Percentiles rank a stretch among this genome's conserved stretches.
These are phyloP conservation scores for Drosophila incognita DNA, from an alignment of 2,888 invertebrate genomes.

Conservation along the genomic window DNA sequence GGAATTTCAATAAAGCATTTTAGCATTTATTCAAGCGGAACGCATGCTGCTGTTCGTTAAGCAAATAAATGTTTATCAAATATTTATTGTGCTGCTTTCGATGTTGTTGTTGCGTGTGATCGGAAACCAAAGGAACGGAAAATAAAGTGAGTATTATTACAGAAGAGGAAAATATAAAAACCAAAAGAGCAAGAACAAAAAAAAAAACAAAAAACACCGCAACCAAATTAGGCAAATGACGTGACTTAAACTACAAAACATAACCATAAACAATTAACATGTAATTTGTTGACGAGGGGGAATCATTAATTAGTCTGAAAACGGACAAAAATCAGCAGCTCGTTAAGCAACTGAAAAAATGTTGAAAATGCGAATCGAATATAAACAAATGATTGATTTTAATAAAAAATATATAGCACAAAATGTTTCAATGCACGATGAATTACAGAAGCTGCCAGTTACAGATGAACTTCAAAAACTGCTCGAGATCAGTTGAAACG, in stretches of 20 bases:
- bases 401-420: slow-evolving; percentile 27
- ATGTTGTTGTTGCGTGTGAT: slow-evolving; percentile 47
- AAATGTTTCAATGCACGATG: slow-evolving; percentile 48
- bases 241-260: slow-evolving; percentile 64
- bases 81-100: slow-evolving; percentile 80
- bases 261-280: slow-evolving; percentile 72
- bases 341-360: slow-evolving; percentile 47
- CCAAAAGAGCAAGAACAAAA: slow-evolving; percentile 18
- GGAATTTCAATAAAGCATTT: slow-evolving; percentile 69
- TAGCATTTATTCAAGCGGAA: slow-evolving; percentile 73
- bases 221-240: slow-evolving; percentile 51
- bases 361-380: slow-evolving; percentile 34
- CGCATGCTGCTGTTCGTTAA: slow-evolving; percentile 34
- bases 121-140: slow-evolving; percentile 49
- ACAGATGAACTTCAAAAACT: slow-evolving; percentile 2
- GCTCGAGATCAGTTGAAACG: background rate
- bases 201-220: slow-evolving; percentile 44
- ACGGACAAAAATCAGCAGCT: slow-evolving; percentile 15
- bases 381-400: background rate
- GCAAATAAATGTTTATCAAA: slow-evolving; percentile 60
- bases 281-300: slow-evolving; percentile 33
- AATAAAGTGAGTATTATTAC: slow-evolving; percentile 29
- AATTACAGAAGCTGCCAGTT: slow-evolving; percentile 7
- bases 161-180: slow-evolving; percentile 14
- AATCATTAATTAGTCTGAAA: slow-evolving; percentile 16